Conservation (phyloP, 2,888 invertebrate genomes). For the Trissolcus japonicus region DNA sequence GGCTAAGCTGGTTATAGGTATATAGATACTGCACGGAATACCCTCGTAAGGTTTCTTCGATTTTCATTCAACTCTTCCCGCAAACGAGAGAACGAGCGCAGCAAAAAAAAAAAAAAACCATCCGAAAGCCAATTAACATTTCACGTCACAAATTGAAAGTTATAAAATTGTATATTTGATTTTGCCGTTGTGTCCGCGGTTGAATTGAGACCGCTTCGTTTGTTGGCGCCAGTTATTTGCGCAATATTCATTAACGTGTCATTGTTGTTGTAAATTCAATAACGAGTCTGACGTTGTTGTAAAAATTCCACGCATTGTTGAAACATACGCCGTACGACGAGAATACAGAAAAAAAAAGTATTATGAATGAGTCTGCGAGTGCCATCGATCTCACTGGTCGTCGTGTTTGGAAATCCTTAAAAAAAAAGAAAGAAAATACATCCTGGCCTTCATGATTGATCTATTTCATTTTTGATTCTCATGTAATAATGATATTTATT, state of each 20-base stretch:
- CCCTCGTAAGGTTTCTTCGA: slow-evolving; percentile 51
- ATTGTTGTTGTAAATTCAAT: too few relatives aligned
- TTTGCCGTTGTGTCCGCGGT: slow-evolving; percentile 6
- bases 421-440: slow-evolving; percentile 8
- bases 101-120: slow-evolving; percentile 17
- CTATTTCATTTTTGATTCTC: background rate
- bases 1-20: slow-evolving; percentile 40
- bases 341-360: slow-evolving; percentile 37
- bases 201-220: background rate
- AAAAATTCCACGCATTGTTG: slow-evolving; percentile 31
- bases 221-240: background rate
- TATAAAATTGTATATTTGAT: slow-evolving; percentile 10
- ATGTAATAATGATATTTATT: too few relatives aligned
- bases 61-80: slow-evolving; percentile 26
- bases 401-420: slow-evolving; percentile 40
- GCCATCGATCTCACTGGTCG: slow-evolving; percentile 7
- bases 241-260: slow-evolving; percentile 28
- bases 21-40: slow-evolving; percentile 7
- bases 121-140: background rate
- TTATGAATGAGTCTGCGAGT: slow-evolving; percentile 47
- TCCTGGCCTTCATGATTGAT: slow-evolving; percentile 12
- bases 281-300: slow-evolving; percentile 13
- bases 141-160: background rate
- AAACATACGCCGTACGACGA: slow-evolving; percentile 14
- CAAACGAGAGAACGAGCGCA: slow-evolving; percentile 18